Conservation (phyloP, 92 coral and sea anemone genomes). For the Phenganax subtilis region DNA sequence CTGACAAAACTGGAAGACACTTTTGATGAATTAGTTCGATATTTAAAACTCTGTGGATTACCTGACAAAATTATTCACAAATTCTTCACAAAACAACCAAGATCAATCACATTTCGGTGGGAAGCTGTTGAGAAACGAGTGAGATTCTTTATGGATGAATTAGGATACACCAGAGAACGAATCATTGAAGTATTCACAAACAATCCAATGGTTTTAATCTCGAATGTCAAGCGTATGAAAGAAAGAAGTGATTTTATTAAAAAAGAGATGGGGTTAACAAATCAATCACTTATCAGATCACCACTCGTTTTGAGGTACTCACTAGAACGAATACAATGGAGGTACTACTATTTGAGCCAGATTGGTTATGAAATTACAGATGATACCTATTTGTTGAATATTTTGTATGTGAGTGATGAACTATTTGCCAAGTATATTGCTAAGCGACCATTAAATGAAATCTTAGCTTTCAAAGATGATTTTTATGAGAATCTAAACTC, state of each 20-base stretch:
- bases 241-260: slow-evolving; percentile 27
- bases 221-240: slow-evolving; percentile 21
- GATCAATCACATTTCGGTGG: slow-evolving; percentile 31
- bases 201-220: slow-evolving; percentile 26
- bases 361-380: slow-evolving; percentile 21
- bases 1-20: slow-evolving; percentile 27
- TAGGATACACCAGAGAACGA: slow-evolving; percentile 36
- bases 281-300: slow-evolving; percentile 20
- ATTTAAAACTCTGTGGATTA: slow-evolving; percentile 27
- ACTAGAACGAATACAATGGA: slow-evolving; percentile 22
- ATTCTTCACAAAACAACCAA: slow-evolving; percentile 34
- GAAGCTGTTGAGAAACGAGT: slow-evolving; percentile 33
- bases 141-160: slow-evolving; percentile 29
- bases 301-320: slow-evolving; percentile 30
- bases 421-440: slow-evolving; percentile 32
- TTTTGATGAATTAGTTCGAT: slow-evolving; percentile 23
- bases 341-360: slow-evolving; percentile 19
- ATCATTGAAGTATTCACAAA: slow-evolving; percentile 35
- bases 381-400: slow-evolving; percentile 15
- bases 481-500: slow-evolving; percentile 23
- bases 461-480: slow-evolving; percentile 22
- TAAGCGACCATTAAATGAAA: slow-evolving; percentile 13
- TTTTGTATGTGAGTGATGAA: slow-evolving; percentile 13
- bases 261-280: slow-evolving; percentile 26
- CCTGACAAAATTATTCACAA: slow-evolving; percentile 31